Conservation (phyloP, 1,140 invertebrate genomes). For the Drosophila rufa region DNA sequence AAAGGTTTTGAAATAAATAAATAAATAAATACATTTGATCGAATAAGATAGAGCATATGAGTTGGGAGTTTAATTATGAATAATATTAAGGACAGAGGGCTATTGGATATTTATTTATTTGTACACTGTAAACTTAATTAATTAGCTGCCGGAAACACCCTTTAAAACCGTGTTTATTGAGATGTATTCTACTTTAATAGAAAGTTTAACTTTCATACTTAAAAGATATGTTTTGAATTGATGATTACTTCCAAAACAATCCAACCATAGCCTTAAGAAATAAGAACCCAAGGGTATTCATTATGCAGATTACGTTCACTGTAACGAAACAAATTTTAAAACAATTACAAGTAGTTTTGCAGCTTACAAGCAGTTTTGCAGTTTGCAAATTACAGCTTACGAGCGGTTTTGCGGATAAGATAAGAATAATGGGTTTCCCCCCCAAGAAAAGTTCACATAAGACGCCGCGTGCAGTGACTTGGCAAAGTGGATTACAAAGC, state of each 20-base stretch:
- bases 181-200: not conserved
- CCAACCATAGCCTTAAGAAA: not conserved
- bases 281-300: not conserved
- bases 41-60: not conserved
- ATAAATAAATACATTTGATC: not conserved
- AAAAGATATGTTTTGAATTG: not conserved
- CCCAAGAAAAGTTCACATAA: conserved; percentile 3
- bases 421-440: not conserved
- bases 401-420: conserved; percentile 1
- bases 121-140: too few species aligned
- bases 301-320: not conserved
- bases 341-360: conserved; percentile 6
- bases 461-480: not conserved
- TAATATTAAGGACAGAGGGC: not conserved
- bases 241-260: too few species aligned
- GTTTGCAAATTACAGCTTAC: conserved; percentile 15
- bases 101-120: not conserved
- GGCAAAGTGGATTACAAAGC: not conserved
- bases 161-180: not conserved
- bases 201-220: too few species aligned
- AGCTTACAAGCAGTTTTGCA: conserved; percentile 5
- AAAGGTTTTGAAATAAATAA: not conserved
- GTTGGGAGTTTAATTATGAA: not conserved
- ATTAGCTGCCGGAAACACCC: not conserved
- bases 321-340: conserved; percentile 2